These are phyloP conservation scores for Psittacula echo DNA, from an alignment of 2,797 vertebrate genomes.

Conservation along the genomic window DNA sequence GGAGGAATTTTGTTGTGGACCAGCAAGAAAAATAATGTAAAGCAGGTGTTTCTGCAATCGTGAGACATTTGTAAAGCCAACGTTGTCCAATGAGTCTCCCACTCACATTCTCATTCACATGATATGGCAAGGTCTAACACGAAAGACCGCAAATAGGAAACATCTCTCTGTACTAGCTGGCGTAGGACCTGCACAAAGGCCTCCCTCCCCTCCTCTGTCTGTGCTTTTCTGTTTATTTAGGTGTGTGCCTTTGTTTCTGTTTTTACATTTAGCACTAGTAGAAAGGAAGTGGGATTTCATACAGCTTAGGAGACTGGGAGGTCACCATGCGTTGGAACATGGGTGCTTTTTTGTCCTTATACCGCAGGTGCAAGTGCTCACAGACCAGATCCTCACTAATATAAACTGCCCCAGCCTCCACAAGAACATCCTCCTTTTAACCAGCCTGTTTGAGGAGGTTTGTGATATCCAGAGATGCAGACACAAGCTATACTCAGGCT, in stretches of 20 bases:
- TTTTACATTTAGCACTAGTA: constrained; percentile 68
- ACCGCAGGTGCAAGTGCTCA: not conserved
- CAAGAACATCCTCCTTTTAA: not conserved
- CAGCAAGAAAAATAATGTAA: constrained; percentile 49
- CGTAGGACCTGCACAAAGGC: not conserved
- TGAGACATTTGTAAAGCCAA: constrained; percentile 28
- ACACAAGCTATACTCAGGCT: not conserved
- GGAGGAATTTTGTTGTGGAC: constrained; percentile 45
- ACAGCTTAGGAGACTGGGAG: constrained; percentile 21
- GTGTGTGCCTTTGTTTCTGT: constrained; percentile 72
- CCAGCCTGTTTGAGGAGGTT: not conserved
- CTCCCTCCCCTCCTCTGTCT: constrained; percentile 42
- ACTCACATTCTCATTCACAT: constrained; percentile 23
- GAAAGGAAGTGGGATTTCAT: constrained; percentile 73
- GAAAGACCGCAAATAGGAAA: constrained; percentile 58
- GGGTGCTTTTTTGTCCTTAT: not conserved
- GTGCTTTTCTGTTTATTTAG: constrained; percentile 71
- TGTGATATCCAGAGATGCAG: not conserved
- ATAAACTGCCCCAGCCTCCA: not conserved
- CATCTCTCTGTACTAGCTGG: constrained; percentile 48
- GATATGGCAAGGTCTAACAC: not conserved
- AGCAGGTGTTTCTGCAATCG: constrained; percentile 56
- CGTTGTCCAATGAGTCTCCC: constrained; percentile 43
- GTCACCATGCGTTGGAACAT: constrained; percentile 26
- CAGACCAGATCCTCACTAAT: not conserved